Base-by-base conservation (phyloP, 2,888 invertebrate genomes). In the Rhamphomyia laevipes region DNA sequence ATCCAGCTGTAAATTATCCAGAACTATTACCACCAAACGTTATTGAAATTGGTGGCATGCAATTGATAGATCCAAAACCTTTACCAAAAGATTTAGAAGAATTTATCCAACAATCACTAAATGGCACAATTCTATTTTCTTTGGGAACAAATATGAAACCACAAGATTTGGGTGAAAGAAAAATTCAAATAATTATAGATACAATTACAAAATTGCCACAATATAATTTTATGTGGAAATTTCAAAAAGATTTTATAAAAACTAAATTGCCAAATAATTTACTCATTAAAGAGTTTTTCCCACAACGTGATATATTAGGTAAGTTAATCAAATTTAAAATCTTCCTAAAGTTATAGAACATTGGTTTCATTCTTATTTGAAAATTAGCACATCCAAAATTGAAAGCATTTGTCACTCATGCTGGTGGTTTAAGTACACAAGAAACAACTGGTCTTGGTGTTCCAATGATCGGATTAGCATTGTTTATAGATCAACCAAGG, bases 291-390 rank as follows among this genome's bases (percentile, higher is more conserved):
- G 64, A 68, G 27, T 77, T 76, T 75, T 53, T 74, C 31, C 74
- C 76, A 0, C 76, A 77, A 53, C 70, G 67, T 47, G 75, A 75
- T 55, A 61, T 77, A 54, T 16, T 45, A 7, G 23, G 23, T 27
- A 27, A 27, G 23, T 27, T 21, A 21, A 21, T 21, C 21, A 21
- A 21, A 6, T 21, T 21, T 21, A 4, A 21, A 21, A 4, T 21
- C 21, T 21, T 4, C 6, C 6, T 21, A 21, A 4, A 21, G 4
- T 21, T 4, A 21, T 21, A 21, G n/a, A n/a, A 21, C 6, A 21
- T 21, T 6, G 4, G 3, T 27, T 27, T 27, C 5, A 27, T 27
- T 27, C 9, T 27, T n/a, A n/a, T n/a, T n/a, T 27, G 23, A 21
- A 5, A 27, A 27, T 27, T 7, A 63, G 67, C 61, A 30, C 55